These are phyloP conservation scores for Plebejus argus DNA, from an alignment of 2,888 invertebrate species.

Conservation along the genomic window DNA sequence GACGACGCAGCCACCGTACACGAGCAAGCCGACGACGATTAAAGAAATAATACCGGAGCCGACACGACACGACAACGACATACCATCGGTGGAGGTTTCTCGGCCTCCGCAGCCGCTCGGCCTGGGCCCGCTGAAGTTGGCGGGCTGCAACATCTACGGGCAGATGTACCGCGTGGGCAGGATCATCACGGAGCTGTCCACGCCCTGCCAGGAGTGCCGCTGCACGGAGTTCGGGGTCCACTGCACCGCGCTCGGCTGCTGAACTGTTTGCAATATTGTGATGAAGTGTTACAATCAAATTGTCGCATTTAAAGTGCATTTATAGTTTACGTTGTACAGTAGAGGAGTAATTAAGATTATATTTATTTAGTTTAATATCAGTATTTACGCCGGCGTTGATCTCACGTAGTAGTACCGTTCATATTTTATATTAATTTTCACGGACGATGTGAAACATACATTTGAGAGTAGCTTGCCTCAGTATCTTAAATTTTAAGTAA, in stretches of 20 bases:
- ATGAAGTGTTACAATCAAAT: constrained; percentile 11
- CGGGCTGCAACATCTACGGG: constrained; percentile 95
- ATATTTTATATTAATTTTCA: constrained; percentile 26
- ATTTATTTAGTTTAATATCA: constrained; percentile 27
- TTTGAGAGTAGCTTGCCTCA: constrained; percentile 36
- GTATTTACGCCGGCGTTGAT: constrained; percentile 52
- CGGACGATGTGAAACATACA: constrained; percentile 13
- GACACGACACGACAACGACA: background rate
- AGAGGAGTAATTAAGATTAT: constrained; percentile 42
- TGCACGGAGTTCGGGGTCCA: constrained; percentile 94
- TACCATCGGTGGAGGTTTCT: background rate
- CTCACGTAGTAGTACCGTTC: constrained; percentile 50
- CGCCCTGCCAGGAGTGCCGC: constrained; percentile 90
- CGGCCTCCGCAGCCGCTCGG: constrained; percentile 47
- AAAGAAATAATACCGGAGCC: constrained; percentile 47
- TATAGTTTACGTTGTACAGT: constrained; percentile 14
- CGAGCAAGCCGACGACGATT: constrained; percentile 42
- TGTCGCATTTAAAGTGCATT: constrained; percentile 18
- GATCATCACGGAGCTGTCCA: constrained; percentile 90
- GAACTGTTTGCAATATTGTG: background rate
- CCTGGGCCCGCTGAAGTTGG: constrained; percentile 85
- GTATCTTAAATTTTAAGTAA: constrained; percentile 36
- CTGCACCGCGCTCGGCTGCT: constrained; percentile 85
- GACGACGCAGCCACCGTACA: constrained; percentile 44
- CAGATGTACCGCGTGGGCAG: constrained; percentile 92